A percentile compares a stretch with the other conserved stretches of the same genome.
Conservation (phyloP, 2,113 vertebrate species). For the Eulacestoma nigropectus region DNA sequence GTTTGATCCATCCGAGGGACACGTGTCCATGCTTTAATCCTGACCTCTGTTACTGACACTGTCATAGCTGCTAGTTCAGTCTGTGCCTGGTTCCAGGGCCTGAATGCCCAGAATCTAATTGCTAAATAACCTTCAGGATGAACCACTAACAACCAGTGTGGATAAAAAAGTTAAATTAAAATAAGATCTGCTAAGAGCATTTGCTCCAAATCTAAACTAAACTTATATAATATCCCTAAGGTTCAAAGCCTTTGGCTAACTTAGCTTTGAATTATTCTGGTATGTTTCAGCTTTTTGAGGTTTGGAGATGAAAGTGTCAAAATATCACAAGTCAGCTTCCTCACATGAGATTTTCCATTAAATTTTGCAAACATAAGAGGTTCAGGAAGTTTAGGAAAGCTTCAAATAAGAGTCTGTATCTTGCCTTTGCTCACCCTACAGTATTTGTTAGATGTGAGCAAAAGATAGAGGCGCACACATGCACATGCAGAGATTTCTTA, state of each 20-base stretch:
- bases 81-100: neutral
- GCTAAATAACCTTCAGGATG: neutral
- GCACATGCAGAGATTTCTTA: neutral
- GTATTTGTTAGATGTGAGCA: neutral
- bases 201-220: conserved; percentile 4
- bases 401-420: neutral
- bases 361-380: neutral
- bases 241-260: neutral
- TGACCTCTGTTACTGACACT: neutral
- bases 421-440: neutral
- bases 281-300: neutral
- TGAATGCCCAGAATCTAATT: neutral
- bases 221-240: neutral
- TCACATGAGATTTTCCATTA: neutral
- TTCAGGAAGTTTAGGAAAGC: neutral
- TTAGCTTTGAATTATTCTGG: neutral
- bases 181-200: neutral
- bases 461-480: too few species aligned
- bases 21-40: neutral
- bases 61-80: neutral
- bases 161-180: neutral
- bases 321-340: neutral
- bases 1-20: rapidly evolving
- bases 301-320: conserved; percentile 17
- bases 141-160: neutral